Evolutionary conservation across 2,797 vertebrate genomes (phyloP).

Genomic region (Lateolabrax maculatus): DNA sequence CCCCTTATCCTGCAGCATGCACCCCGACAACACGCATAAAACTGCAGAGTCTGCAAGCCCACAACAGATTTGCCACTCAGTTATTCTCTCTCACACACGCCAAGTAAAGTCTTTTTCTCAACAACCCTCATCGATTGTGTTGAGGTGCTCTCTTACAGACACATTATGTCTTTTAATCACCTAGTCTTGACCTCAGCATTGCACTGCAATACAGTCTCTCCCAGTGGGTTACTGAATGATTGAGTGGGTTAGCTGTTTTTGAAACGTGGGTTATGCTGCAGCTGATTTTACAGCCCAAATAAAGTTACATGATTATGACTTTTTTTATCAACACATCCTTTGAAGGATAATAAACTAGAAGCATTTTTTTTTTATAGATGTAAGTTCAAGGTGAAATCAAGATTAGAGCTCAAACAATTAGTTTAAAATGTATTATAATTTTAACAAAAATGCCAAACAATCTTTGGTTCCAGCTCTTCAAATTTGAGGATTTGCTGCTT

Average conservation of each 20-base stretch:
- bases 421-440: background rate
- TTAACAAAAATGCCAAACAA: background rate
- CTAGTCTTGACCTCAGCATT: constrained; percentile 37
- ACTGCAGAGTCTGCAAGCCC: constrained; percentile 37
- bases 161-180: constrained; percentile 56
- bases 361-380: background rate
- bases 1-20: constrained; percentile 38
- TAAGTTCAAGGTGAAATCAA: background rate
- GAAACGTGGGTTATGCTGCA: background rate
- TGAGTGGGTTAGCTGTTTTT: background rate
- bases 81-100: background rate
- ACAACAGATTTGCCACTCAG: constrained; percentile 25
- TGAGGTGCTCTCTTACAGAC: constrained; percentile 32
- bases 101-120: constrained; percentile 14
- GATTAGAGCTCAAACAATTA: no score
- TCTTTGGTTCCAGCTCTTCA: background rate
- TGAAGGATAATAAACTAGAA: background rate
- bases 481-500: background rate
- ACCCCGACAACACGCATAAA: constrained; percentile 52
- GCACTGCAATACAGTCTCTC: constrained; percentile 10
- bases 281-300: no score
- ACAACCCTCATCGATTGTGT: constrained; percentile 34
- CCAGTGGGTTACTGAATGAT: background rate
- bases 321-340: background rate
- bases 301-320: no score